Evolutionary conservation across 53 echinoderm and acorn worm species (phyloP).

Genomic region (Patiria pectinifera): DNA sequence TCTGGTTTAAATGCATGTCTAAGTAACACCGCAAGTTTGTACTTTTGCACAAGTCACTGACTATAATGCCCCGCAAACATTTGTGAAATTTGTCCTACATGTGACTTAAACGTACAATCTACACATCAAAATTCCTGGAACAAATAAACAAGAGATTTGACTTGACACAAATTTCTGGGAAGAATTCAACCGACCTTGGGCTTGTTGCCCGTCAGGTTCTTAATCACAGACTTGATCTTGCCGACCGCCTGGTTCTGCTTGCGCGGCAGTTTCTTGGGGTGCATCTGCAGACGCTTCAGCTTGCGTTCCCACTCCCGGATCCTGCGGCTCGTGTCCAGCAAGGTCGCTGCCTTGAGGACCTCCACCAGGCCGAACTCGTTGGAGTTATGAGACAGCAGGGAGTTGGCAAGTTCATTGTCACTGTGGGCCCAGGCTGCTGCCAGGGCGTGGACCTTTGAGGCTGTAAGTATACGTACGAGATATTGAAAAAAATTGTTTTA

Average conservation of each 20-base stretch:
- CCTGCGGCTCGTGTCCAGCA: conserved; percentile 83
- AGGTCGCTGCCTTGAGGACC: conserved; percentile 79
- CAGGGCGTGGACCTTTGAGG: conserved; percentile 70
- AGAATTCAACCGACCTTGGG: conserved; percentile 68
- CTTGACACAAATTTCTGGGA: too few relatives aligned
- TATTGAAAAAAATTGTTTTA: neutral
- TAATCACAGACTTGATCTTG: conserved; percentile 83
- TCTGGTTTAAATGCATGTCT: neutral
- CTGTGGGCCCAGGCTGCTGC: conserved; percentile 90
- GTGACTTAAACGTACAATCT: too few relatives aligned
- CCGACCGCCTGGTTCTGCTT: conserved; percentile 51
- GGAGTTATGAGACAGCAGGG: conserved; percentile 56
- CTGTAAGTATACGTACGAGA: conserved; percentile 31
- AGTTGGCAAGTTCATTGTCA: conserved; percentile 72
- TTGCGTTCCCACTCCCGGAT: conserved; percentile 83
- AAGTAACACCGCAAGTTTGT: too few relatives aligned
- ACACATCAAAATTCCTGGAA: too few relatives aligned
- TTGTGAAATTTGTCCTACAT: too few relatives aligned
- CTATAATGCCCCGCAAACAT: too few relatives aligned
- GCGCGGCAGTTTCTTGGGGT: conserved; percentile 69
- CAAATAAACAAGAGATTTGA: too few relatives aligned
- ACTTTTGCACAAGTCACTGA: too few relatives aligned
- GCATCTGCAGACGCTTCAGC: conserved; percentile 74
- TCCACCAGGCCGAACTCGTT: conserved; percentile 86
- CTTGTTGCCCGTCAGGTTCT: conserved; percentile 73